Percentiles rank a stretch among this genome's conserved stretches.
phyloP scores from a whole-genome alignment of 2,888 invertebrate species.

The Xylocampa areola region DNA sequence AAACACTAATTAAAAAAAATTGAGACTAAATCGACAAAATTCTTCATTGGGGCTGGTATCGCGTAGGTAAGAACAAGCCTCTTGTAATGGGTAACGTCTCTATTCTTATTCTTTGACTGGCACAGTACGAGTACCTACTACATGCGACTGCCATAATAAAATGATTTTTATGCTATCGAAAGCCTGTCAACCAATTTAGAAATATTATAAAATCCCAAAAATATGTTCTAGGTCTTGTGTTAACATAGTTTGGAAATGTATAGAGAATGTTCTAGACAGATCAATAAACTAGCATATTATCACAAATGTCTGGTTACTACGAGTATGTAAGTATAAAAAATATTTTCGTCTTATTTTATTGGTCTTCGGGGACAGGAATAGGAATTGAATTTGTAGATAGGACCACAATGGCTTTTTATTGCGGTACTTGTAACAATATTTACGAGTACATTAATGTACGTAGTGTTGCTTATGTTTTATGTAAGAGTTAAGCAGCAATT shows the following conservation, averaged over 20 bases:
- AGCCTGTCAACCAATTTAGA: slow-evolving; percentile 44
- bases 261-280: slow-evolving; percentile 11
- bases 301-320: slow-evolving; percentile 5
- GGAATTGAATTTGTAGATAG: slow-evolving; percentile 14
- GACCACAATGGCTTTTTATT: slow-evolving; percentile 1
- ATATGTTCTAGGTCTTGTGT: slow-evolving; percentile 33
- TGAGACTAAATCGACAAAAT: no score
- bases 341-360: slow-evolving; percentile 12
- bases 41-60: not conserved
- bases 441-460: not conserved
- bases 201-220: slow-evolving; percentile 48
- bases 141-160: slow-evolving; percentile 66
- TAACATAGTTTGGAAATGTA: slow-evolving; percentile 29
- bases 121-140: no score
- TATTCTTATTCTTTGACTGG: no score
- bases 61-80: slow-evolving; percentile 24
- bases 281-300: slow-evolving; percentile 18
- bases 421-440: not conserved
- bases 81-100: slow-evolving; percentile 26
- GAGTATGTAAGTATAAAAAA: slow-evolving; percentile 16
- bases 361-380: slow-evolving; percentile 8
- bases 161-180: slow-evolving; percentile 64
- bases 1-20: no score
- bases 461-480: not conserved
- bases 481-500: no score